Percentiles rank a stretch among this genome's conserved stretches.
Conservation (phyloP, 2,113 vertebrate genomes). For the Picathartes gymnocephalus region DNA sequence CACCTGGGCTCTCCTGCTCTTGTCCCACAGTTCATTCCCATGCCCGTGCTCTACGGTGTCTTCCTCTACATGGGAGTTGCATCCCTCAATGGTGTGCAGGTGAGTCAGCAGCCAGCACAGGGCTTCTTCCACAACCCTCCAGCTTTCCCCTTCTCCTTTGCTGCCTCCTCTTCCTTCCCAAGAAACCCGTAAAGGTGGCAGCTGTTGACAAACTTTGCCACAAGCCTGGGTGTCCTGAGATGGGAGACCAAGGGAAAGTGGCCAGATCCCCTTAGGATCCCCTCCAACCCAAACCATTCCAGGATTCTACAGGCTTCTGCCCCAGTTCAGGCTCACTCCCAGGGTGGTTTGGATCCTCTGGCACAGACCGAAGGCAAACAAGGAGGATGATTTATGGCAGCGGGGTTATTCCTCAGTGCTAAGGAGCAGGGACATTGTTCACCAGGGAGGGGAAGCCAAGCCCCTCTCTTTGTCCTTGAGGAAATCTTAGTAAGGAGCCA, state of each 20-base stretch:
- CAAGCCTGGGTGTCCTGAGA: background rate
- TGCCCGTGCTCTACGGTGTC: conserved; percentile 83
- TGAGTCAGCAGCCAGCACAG: conserved; percentile 6
- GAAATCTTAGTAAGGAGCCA: conserved; percentile 26
- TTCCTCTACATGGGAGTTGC: conserved; percentile 85
- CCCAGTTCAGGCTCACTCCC: background rate
- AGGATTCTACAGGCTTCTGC: background rate
- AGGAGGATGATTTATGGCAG: background rate
- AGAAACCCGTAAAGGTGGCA: background rate
- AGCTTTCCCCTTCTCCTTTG: background rate
- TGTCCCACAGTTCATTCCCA: conserved; percentile 76
- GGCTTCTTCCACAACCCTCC: background rate
- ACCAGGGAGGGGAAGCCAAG: conserved; percentile 3
- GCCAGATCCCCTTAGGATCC: too few relatives aligned
- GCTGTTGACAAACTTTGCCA: background rate
- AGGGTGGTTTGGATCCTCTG: background rate
- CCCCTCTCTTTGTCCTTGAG: background rate
- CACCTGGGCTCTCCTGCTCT: background rate
- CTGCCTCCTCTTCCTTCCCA: background rate
- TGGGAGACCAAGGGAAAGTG: background rate
- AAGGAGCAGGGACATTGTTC: background rate
- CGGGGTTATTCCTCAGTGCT: background rate
- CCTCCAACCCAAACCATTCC: background rate
- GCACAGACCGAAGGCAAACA: background rate
- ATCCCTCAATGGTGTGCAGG: conserved; percentile 82